Conservation (phyloP, 2,113 vertebrate genomes). For the Gorsachius goisagi region DNA sequence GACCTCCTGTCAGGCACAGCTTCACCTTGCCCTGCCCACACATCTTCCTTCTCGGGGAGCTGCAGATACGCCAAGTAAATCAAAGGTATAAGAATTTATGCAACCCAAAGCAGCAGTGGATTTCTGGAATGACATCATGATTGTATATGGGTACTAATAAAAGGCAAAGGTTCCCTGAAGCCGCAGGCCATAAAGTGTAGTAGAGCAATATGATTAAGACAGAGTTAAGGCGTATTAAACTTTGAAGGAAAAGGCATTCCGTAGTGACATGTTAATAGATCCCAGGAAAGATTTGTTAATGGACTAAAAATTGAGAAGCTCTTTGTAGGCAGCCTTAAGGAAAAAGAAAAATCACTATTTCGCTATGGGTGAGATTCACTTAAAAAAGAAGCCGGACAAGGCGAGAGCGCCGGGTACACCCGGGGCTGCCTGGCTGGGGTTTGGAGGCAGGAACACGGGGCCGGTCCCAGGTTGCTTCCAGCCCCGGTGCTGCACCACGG, state of each 20-base stretch:
- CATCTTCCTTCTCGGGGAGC: background rate
- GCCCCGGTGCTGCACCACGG: background rate
- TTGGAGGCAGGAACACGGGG: background rate
- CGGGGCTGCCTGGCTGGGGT: background rate
- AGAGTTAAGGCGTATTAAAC: constrained; percentile 51
- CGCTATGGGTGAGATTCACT: background rate
- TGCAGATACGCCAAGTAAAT: constrained; percentile 14
- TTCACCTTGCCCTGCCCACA: background rate
- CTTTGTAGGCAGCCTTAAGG: background rate
- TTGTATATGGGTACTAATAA: constrained; percentile 60
- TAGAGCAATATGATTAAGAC: constrained; percentile 48
- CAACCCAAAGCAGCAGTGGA: constrained; percentile 28
- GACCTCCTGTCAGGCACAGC: background rate
- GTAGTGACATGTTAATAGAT: constrained; percentile 47
- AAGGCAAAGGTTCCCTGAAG: constrained; percentile 61
- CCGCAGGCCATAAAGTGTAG: constrained; percentile 34
- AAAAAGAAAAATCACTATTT: constrained; percentile 2
- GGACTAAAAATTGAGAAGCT: constrained; percentile 16
- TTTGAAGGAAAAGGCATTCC: constrained; percentile 37
- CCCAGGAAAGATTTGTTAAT: constrained; percentile 55
- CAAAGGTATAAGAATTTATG: constrained; percentile 50
- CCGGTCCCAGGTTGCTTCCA: rapidly evolving
- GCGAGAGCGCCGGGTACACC: rapidly evolving
- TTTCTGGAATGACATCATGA: constrained; percentile 46
- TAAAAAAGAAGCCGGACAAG: background rate